A percentile compares a stretch with the other conserved stretches of the same genome.
phyloP scores from a whole-genome alignment of 2,888 invertebrate species.

The Cylloceria caligata region DNA sequence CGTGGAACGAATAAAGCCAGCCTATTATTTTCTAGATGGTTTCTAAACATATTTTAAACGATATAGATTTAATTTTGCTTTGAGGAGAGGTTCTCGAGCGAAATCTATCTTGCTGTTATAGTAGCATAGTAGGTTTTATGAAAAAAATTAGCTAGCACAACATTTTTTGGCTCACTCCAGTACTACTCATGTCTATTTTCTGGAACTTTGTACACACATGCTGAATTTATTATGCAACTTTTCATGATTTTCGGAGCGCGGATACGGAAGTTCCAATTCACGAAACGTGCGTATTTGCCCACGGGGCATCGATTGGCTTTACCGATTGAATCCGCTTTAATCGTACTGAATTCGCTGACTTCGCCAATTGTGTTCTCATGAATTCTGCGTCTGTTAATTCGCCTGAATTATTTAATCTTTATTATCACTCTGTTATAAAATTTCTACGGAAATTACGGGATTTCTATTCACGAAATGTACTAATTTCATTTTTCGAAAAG shows the following conservation, averaged over 20 bases:
- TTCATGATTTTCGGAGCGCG: constrained; percentile 25
- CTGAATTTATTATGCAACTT: constrained; percentile 26
- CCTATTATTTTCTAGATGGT: too few relatives aligned
- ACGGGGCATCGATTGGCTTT: constrained; percentile 23
- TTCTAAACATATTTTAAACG: too few relatives aligned
- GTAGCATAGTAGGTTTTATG: not conserved
- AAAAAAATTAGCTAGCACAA: not conserved
- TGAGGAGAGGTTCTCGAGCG: too few relatives aligned
- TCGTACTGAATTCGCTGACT: not conserved
- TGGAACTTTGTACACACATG: not conserved
- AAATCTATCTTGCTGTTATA: too few relatives aligned
- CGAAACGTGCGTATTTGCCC: constrained; percentile 5
- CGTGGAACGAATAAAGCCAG: too few relatives aligned
- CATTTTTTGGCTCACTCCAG: not conserved
- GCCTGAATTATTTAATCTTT: not conserved
- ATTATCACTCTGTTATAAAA: too few relatives aligned
- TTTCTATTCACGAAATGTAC: not conserved
- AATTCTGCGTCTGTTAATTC: not conserved
- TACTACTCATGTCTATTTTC: not conserved
- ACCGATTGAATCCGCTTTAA: constrained; percentile 18
- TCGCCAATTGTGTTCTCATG: not conserved
- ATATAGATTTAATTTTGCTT: too few relatives aligned
- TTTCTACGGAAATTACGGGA: too few relatives aligned
- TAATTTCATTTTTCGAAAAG: not conserved
- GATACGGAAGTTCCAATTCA: constrained; percentile 1